A percentile compares a stretch with the other conserved stretches of the same genome.
Conservation (phyloP, 1,140 invertebrate species). For the Ceratoteleas bidentatus region DNA sequence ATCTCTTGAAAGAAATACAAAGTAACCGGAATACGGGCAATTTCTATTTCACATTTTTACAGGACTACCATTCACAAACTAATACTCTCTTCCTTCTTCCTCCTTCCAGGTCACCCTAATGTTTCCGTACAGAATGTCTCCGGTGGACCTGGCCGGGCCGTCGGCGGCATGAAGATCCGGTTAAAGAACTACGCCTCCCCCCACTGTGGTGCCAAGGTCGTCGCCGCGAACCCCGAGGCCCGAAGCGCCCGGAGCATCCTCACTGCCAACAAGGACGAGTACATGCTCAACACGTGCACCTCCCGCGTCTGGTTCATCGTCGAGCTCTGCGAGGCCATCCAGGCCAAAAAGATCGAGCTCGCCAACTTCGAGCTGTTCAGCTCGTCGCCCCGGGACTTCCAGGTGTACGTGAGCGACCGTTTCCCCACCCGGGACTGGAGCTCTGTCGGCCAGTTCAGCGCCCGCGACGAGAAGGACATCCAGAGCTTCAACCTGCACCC, state of each 20-base stretch:
- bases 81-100: too few relatives aligned
- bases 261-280: slow-evolving; percentile 95
- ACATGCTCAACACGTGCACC: slow-evolving; percentile 98
- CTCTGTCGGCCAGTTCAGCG: slow-evolving; percentile 91
- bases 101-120: slow-evolving; percentile 75
- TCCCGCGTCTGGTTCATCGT: slow-evolving; percentile 97
- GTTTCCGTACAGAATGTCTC: slow-evolving; percentile 78
- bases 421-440: slow-evolving; percentile 97
- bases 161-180: slow-evolving; percentile 84
- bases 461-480: slow-evolving; percentile 91
- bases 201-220: slow-evolving; percentile 98
- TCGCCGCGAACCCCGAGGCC: slow-evolving; percentile 95
- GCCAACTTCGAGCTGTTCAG: slow-evolving; percentile 99
- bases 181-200: slow-evolving; percentile 96
- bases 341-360: slow-evolving; percentile 95
- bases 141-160: slow-evolving; percentile 68
- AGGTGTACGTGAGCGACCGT: slow-evolving; percentile 92
- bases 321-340: slow-evolving; percentile 98
- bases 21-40: too few relatives aligned
- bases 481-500: slow-evolving; percentile 92
- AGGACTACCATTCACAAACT: too few relatives aligned
- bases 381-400: slow-evolving; percentile 95
- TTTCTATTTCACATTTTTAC: too few relatives aligned
- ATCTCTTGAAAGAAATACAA: too few relatives aligned
- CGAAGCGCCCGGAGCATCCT: slow-evolving; percentile 92